Evolutionary conservation across 2,888 invertebrate species (phyloP).

Genomic region (Synergus umbraculus): DNA sequence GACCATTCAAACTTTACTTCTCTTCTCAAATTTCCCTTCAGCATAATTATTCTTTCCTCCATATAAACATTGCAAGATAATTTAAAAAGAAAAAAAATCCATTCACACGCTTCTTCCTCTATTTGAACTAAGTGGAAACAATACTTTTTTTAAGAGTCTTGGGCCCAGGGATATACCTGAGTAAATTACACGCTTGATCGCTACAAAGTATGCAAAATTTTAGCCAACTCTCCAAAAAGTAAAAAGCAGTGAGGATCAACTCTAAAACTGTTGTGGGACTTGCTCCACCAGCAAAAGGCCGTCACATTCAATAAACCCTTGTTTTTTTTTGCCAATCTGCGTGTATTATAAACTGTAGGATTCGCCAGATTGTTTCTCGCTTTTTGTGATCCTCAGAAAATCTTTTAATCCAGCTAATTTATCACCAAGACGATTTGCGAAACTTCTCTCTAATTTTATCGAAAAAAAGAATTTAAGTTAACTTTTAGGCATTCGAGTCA

Average conservation of each 20-base stretch:
- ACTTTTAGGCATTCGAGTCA: not conserved
- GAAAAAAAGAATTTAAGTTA: not conserved
- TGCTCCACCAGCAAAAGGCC: constrained; percentile 11
- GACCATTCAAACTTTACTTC: not conserved
- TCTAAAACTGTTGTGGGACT: constrained; percentile 42
- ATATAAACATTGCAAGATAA: no score
- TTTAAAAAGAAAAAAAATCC: no score
- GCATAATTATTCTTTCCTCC: not conserved
- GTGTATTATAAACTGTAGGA: constrained; percentile 9
- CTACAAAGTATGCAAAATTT: constrained; percentile 58
- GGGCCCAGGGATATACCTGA: constrained; percentile 49
- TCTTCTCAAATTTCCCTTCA: not conserved
- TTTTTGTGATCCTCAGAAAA: constrained; percentile 9
- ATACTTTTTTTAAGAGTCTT: constrained; percentile 1
- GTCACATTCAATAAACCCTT: constrained; percentile 29
- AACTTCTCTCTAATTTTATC: not conserved
- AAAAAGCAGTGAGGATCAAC: constrained; percentile 55
- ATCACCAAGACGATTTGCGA: not conserved
- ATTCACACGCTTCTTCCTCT: not conserved
- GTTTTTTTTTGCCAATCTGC: constrained; percentile 5
- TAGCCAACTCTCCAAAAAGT: constrained; percentile 49
- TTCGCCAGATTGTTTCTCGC: constrained; percentile 9
- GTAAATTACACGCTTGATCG: constrained; percentile 54
- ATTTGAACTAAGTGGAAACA: constrained; percentile 12
- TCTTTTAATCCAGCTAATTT: constrained; percentile 7